These are phyloP conservation scores for Lipophrys pholis DNA, from an alignment of 2,113 vertebrate genomes.

Conservation along the genomic window DNA sequence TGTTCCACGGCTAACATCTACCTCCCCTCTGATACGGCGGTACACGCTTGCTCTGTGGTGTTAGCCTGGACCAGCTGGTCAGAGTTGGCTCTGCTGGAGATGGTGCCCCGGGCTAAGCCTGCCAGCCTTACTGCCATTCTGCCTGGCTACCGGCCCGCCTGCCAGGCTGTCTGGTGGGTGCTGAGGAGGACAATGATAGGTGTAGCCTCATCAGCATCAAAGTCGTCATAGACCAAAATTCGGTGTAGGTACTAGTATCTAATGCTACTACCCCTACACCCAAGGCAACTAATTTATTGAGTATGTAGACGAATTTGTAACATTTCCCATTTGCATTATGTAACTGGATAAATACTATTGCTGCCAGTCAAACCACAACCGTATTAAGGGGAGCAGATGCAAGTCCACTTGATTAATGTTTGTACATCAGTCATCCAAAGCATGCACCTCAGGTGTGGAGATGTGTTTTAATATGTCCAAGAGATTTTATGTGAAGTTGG, in stretches of 20 bases:
- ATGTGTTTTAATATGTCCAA: background rate
- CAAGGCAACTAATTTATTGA: background rate
- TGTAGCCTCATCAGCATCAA: conserved; percentile 64
- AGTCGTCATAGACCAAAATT: conserved; percentile 53
- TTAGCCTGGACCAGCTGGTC: conserved; percentile 74
- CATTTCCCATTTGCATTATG: background rate
- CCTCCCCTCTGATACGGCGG: conserved; percentile 53
- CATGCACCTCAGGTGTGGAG: background rate
- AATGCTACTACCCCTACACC: background rate
- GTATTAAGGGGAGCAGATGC: conserved; percentile 1
- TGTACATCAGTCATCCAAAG: background rate
- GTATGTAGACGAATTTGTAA: background rate
- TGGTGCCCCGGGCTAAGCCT: conserved; percentile 67
- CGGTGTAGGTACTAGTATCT: conserved; percentile 29
- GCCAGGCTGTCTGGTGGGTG: conserved; percentile 72
- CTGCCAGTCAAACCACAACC: background rate
- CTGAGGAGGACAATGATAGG: conserved; percentile 66
- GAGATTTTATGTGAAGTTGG: background rate
- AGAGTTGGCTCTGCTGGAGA: conserved; percentile 70
- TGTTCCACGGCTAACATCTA: conserved; percentile 54
- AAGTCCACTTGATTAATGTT: background rate
- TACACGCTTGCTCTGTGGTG: conserved; percentile 58
- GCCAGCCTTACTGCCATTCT: conserved; percentile 70
- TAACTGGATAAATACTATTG: background rate
- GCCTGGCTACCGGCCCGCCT: conserved; percentile 65